Percentiles rank a stretch among this genome's conserved stretches.
Evolutionary conservation across 2,888 invertebrate genomes (phyloP).

Genomic region (Leptinotarsa juncta): DNA sequence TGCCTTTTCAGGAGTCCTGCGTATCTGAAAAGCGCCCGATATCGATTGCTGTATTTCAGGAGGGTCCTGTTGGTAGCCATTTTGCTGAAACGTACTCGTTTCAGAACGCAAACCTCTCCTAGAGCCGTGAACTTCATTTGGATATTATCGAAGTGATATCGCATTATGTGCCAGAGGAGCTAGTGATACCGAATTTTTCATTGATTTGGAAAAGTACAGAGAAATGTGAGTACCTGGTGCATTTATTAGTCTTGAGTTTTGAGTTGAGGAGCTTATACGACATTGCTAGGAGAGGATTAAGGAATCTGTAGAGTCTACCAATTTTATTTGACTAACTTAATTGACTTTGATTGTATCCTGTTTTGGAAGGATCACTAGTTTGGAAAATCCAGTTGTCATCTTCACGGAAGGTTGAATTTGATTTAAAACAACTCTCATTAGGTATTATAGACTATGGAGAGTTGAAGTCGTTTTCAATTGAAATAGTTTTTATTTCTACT

Average conservation of each 20-base stretch:
- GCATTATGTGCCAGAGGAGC: constrained; percentile 48
- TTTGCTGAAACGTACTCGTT: constrained; percentile 47
- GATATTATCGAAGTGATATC: constrained; percentile 10
- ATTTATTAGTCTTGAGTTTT: not conserved
- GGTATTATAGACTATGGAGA: no score
- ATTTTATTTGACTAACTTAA: no score
- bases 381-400: no score
- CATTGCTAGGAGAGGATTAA: no score
- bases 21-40: constrained; percentile 53
- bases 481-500: no score
- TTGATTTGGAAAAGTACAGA: not conserved
- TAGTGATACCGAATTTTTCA: not conserved
- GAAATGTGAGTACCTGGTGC: constrained; percentile 14
- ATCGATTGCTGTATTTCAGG: constrained; percentile 60
- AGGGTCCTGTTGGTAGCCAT: constrained; percentile 63
- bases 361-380: no score
- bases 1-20: constrained; percentile 54
- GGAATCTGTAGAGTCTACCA: no score
- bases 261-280: not conserved
- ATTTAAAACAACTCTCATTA: no score
- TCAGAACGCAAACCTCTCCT: constrained; percentile 22
- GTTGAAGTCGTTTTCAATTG: no score
- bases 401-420: no score
- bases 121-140: constrained; percentile 19
- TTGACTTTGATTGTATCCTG: no score